Evolutionary conservation across 2,888 invertebrate genomes (phyloP).

Genomic region (Buathra laborator): DNA sequence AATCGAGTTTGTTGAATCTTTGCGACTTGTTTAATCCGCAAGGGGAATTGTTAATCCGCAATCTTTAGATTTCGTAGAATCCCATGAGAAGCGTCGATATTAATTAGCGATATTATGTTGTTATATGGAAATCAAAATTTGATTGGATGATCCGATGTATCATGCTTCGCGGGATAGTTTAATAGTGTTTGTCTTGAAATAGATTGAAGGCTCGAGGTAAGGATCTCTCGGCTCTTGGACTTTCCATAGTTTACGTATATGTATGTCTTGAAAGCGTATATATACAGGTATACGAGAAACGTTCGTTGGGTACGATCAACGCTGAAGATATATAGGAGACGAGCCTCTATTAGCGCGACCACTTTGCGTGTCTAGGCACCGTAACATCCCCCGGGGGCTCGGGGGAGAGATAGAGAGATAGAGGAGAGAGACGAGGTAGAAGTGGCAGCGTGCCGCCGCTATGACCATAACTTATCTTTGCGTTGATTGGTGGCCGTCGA

Average conservation of each 20-base stretch:
- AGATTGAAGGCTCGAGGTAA: conserved; percentile 58
- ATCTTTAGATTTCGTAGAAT: neutral
- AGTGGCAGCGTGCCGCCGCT: conserved; percentile 64
- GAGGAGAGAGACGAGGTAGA: conserved; percentile 32
- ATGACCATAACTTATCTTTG: conserved; percentile 74
- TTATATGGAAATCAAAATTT: conserved; percentile 46
- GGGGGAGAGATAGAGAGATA: neutral
- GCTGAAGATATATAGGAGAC: conserved; percentile 37
- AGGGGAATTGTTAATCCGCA: neutral
- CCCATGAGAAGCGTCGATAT: neutral
- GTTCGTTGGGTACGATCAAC: conserved; percentile 32
- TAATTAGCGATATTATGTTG: conserved; percentile 42
- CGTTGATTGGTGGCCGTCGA: conserved; percentile 74
- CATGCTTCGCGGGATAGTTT: conserved; percentile 51
- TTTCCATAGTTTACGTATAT: conserved; percentile 33
- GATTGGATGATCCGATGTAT: conserved; percentile 58
- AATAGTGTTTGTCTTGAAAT: conserved; percentile 63
- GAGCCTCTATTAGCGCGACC: conserved; percentile 68
- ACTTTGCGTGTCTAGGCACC: conserved; percentile 72
- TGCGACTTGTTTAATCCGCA: neutral
- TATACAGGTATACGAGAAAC: conserved; percentile 41
- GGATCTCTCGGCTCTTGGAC: conserved; percentile 35
- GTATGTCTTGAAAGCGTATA: conserved; percentile 6
- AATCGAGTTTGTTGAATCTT: neutral
- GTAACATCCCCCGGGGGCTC: conserved; percentile 69